Conservation (phyloP, 2,797 vertebrate genomes). For the Rousettus madagascariensis region DNA sequence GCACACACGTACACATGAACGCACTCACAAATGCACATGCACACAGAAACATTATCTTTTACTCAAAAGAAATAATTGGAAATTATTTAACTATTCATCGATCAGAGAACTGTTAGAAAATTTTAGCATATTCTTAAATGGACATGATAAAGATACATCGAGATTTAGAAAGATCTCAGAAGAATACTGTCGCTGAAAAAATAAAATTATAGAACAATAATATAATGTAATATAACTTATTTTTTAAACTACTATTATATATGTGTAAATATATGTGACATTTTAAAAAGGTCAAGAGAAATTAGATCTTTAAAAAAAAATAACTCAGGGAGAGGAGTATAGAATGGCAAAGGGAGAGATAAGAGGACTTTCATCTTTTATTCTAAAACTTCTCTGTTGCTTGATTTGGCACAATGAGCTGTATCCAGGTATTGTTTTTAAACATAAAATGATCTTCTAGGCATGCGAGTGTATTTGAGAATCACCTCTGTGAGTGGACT, state of each 20-base stretch:
- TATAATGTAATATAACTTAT: background rate
- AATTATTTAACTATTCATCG: background rate
- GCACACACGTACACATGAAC: background rate
- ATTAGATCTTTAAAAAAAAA: background rate
- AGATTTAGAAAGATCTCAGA: background rate
- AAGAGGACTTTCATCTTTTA: background rate
- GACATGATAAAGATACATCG: background rate
- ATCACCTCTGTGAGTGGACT: background rate
- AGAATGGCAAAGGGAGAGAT: rapidly evolving
- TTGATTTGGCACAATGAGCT: too few species aligned
- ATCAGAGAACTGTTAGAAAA: background rate
- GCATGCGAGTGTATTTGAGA: rapidly evolving
- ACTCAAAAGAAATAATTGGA: background rate
- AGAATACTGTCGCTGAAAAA: background rate
- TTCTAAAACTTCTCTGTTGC: background rate
- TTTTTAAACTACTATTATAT: constrained; percentile 27
- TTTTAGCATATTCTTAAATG: background rate
- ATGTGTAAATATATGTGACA: background rate
- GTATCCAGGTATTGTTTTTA: background rate
- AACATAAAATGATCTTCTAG: background rate
- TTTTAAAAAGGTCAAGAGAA: constrained; percentile 52
- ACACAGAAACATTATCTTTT: background rate
- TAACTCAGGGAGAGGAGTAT: background rate
- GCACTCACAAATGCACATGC: too few species aligned
- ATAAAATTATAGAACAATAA: background rate